Evolutionary conservation across 2,113 vertebrate species (phyloP), one percentile per base, ranked within the genome.

Genomic region (Protobothrops flavoviridis): DNA sequence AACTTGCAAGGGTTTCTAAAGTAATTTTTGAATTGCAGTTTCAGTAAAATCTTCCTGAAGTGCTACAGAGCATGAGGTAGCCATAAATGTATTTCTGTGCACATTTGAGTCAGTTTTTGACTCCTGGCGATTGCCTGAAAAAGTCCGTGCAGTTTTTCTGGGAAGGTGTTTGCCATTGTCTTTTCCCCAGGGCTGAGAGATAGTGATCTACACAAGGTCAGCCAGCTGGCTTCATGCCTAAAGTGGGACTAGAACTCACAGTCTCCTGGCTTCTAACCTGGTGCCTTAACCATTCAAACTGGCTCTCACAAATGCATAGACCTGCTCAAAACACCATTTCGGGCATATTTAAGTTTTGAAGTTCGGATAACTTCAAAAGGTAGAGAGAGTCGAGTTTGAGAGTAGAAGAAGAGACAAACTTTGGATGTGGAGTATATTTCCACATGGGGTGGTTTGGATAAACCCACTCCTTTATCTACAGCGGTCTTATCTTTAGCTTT

Each of bases 1-100:
- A 91, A 95, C 88, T 53, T 0, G 0, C 33, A 8, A n/a, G 9
- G 20, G 5, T 52, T 81, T 74, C 94, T 95, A 91, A 87, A 96
- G 94, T 90, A 53, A 61, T 55, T 88, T 33, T 88, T 91, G 57
- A 91, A 50, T 20, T n/a, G 5, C 1, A 15, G 39, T 93, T 85
- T 93, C 74, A 88, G 74, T 21, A 23, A 9, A 17, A 20, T 53
- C 90, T 90, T 92, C 0, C 0, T 55, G 91, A 0, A 0, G 74
- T 2, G 0, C 86, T 64, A 39, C 20, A 81, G n/a, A 87, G 21
- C 26, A 21, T 20, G 2, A 8, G 10, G 17, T 6, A 3, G 13
- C 55, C 6, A 59, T 17, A 90, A 74, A 91, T 24, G 85, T 26
- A 21, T 39, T 69, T 69, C 9, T 50, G 23, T 45, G 85, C 0